Base-by-base conservation (phyloP, 2,888 invertebrate species). In the Lacanobia oleracea region DNA sequence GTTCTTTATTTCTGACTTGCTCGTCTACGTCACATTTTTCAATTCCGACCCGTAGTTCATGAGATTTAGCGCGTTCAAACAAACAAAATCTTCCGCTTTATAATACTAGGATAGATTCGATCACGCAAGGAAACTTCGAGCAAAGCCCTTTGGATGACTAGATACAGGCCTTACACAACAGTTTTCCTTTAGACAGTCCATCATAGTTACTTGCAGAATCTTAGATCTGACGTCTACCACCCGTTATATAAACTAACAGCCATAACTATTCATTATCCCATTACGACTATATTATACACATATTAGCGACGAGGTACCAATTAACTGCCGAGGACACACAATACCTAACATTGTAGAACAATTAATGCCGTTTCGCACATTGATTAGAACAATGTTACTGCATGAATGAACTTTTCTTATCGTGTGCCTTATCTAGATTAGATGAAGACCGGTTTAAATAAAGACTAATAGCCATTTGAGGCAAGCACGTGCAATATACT, bases 321-420 rank as follows among this genome's bases (percentile, higher is more conserved):
- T 77, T 71, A 77, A 40, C 54, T 50, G 10, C 37, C 75, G 60
- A 86, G 67, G 84, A 70, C 68, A 67, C 16, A 62, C 33, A n/a
- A 66, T 67, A 66, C 57, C 51, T 53, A 66, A 50, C 63, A 67
- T 66, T 72, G 60, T 59, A 40, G 45, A 79, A 68, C 67, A 83
- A 67, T 73, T 59, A 54, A 33, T 57, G 27, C 60, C 48, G 53
- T 37, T 79, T 69, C 62, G 50, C 83, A 68, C 59, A 61, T 54
- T 66, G 65, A 78, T 76, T 77, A 69, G 62, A 40, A 62, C 65
- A 67, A 82, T 70, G 71, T 59, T 27, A 53, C 21, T 74, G 56
- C 33, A 75, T 72, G 64, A 63, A 79, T 62, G 60, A 48, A 37
- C 37, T 63, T 67, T 50, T 48, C 40, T 80, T 48, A 75, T 75